These are phyloP conservation scores for Tyrophagus putrescentiae DNA, from an alignment of 1,140 invertebrate species.

Conservation along the genomic window DNA sequence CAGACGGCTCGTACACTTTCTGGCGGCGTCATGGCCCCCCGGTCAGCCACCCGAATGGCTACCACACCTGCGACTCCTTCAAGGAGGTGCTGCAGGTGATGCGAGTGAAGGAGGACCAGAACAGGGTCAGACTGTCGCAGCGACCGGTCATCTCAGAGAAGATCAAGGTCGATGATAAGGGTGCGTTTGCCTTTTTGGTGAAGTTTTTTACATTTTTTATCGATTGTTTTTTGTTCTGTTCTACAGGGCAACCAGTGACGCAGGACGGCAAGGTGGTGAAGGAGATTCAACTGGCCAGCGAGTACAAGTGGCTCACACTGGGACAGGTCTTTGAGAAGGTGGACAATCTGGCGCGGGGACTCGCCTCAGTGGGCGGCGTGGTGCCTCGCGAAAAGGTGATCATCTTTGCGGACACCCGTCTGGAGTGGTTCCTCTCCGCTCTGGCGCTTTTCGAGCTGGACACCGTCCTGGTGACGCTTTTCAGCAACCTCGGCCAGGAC, in stretches of 20 bases:
- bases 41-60: background rate
- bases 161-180: background rate
- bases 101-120: background rate
- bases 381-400: slow-evolving; percentile 32
- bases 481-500: slow-evolving; percentile 49
- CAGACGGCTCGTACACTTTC: background rate
- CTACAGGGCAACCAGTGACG: background rate
- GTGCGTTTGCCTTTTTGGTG: background rate
- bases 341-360: slow-evolving; percentile 45
- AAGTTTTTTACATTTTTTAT: background rate
- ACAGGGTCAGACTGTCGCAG: background rate
- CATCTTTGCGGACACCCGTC: slow-evolving; percentile 38
- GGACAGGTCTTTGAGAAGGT: slow-evolving; percentile 58
- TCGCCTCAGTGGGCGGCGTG: slow-evolving; percentile 31
- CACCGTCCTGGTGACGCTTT: slow-evolving; percentile 31
- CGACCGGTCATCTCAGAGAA: background rate
- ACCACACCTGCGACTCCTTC: background rate
- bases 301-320: slow-evolving; percentile 81
- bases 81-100: background rate
- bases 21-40: slow-evolving; percentile 4
- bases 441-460: slow-evolving; percentile 34
- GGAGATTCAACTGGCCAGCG: slow-evolving; percentile 28
- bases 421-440: slow-evolving; percentile 40
- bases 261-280: slow-evolving; percentile 15
- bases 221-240: background rate